Base-by-base conservation (phyloP, 1,140 invertebrate genomes). In the Bradysia coprophila region DNA sequence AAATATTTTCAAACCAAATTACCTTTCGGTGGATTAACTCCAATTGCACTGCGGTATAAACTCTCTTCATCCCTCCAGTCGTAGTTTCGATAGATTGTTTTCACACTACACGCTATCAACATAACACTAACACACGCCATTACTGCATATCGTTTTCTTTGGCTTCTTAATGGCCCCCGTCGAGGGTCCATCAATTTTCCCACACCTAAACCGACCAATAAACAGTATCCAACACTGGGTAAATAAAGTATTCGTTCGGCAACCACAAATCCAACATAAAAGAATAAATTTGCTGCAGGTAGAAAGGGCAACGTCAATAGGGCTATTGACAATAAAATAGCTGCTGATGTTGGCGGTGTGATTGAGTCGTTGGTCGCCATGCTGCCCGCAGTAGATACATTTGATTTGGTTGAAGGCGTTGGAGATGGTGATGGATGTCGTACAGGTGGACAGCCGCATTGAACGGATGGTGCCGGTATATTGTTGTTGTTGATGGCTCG, bases 11-110 rank as follows among this genome's bases (percentile, higher is more conserved):
- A n/a, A 24, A 40, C 15, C 4, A 10, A 56, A 69, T 75, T 65
- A 95, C 92, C 89, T 85, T 97, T 97, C n/a, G 93, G 88, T 43
- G 93, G 92, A 66, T 97, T 98, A 48, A 96, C 76, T 40, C 72
- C 61, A 39, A 97, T 72, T 8, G 92, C 93, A 33, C 91, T 88
- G 49, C 78, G 67, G 62, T 95, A 98, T 1, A 98, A 70, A 46
- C 76, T 81, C 64, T 96, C 93, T 63, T 97, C 93, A 46, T 88
- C 79, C 41, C 68, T 64, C 93, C 93, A 97, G 57, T 95, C 92
- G 38, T 69, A 60, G 59, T 97, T 97, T 45, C 93, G 65, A 20
- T 71, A 54, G 45, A 91, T 55, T 0, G 92, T 98, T 46, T 79
- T 71, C 1, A 72, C 70, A 48, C 81, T 76, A 52, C 89, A 75